phyloP scores from a whole-genome alignment of 2,797 vertebrate species.

The Selene dorsalis region DNA sequence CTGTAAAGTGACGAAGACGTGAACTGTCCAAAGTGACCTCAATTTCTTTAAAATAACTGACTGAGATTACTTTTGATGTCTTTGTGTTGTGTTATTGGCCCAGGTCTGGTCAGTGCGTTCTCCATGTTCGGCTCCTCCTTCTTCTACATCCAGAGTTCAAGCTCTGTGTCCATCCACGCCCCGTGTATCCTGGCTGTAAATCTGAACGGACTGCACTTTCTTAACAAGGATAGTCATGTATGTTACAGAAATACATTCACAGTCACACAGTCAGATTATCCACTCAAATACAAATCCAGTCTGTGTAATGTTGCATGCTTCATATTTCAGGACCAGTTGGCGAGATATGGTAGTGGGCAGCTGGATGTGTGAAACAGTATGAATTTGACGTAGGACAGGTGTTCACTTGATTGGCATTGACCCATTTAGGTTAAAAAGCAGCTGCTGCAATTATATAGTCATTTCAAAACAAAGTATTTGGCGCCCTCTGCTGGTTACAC shows the following conservation, averaged over 20 bases:
- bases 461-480: constrained; percentile 21
- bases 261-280: background rate
- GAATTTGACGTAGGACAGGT: background rate
- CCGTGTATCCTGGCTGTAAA: constrained; percentile 96
- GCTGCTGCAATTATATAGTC: background rate
- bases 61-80: background rate
- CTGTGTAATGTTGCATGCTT: background rate
- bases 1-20: background rate
- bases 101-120: constrained; percentile 94
- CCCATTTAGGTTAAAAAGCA: background rate
- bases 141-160: constrained; percentile 97
- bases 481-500: constrained; percentile 57
- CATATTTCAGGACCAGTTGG: background rate
- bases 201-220: constrained; percentile 95
- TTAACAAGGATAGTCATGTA: constrained; percentile 95
- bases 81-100: constrained; percentile 11
- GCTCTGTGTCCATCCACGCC: constrained; percentile 86
- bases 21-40: background rate
- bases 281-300: background rate
- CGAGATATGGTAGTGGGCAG: background rate
- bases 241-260: constrained; percentile 45
- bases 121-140: constrained; percentile 97
- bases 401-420: background rate
- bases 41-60: background rate
- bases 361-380: background rate